These are phyloP conservation scores for Drosophila nigricruria DNA, from an alignment of 2,888 invertebrate genomes.

Conservation along the genomic window DNA sequence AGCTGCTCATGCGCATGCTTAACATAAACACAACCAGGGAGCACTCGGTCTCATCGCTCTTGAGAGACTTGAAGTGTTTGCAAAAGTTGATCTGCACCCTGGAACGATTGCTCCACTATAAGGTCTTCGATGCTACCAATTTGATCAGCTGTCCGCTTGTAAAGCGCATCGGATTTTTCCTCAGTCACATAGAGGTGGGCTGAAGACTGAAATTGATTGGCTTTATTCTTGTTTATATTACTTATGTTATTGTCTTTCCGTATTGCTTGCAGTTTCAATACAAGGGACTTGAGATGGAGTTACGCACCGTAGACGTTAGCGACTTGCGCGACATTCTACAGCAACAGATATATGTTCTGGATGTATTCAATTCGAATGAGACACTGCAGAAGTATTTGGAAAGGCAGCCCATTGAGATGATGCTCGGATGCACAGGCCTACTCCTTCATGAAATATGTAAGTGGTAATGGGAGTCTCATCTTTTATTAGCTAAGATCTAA, in stretches of 20 bases:
- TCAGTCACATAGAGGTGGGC: constrained; percentile 81
- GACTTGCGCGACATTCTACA: constrained; percentile 73
- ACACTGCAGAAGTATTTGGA: constrained; percentile 69
- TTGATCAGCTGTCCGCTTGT: constrained; percentile 78
- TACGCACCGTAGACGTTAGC: constrained; percentile 46
- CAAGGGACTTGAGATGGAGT: constrained; percentile 58
- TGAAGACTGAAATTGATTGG: background rate
- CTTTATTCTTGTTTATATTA: background rate
- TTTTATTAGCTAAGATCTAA: no score
- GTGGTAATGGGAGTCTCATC: background rate
- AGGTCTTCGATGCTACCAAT: constrained; percentile 68
- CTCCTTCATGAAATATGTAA: constrained; percentile 71
- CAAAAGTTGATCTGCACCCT: constrained; percentile 69
- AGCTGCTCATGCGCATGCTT: constrained; percentile 79
- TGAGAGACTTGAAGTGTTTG: constrained; percentile 68
- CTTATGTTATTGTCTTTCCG: background rate
- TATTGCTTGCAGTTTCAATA: constrained; percentile 74
- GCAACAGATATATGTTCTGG: constrained; percentile 63
- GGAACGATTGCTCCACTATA: constrained; percentile 74
- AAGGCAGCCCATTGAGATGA: constrained; percentile 77
- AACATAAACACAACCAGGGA: constrained; percentile 71
- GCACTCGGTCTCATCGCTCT: constrained; percentile 53
- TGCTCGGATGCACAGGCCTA: constrained; percentile 71
- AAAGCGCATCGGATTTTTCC: constrained; percentile 82
- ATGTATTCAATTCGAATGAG: constrained; percentile 64